These are phyloP conservation scores for Lepidonotus clava DNA, from an alignment of 2,888 invertebrate genomes.

Conservation along the genomic window DNA sequence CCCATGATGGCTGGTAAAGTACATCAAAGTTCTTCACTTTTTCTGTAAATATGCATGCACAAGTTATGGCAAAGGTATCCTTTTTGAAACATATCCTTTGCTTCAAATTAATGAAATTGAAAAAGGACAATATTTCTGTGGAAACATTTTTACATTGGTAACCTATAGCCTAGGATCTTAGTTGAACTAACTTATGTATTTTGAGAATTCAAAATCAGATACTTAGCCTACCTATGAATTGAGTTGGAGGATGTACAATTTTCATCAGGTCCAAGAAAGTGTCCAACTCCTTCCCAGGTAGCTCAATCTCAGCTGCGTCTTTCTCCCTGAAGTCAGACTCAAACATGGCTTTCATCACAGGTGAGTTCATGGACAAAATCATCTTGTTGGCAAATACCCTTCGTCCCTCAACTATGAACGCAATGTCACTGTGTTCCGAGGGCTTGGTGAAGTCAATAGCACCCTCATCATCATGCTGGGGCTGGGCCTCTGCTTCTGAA, in stretches of 20 bases:
- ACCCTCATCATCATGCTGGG: no score
- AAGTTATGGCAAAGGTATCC: no score
- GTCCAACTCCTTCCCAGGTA: constrained; percentile 46
- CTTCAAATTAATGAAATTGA: not conserved
- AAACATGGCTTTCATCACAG: constrained; percentile 53
- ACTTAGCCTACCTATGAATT: not conserved
- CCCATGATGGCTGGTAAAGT: no score
- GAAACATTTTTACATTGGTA: not conserved
- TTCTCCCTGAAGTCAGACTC: not conserved
- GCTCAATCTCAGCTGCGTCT: constrained; percentile 37
- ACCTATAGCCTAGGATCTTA: not conserved
- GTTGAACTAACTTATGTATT: not conserved
- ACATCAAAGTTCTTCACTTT: no score
- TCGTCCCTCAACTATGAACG: constrained; percentile 50
- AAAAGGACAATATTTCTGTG: not conserved
- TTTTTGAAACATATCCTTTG: no score
- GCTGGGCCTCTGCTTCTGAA: no score
- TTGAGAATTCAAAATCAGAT: not conserved
- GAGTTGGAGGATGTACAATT: not conserved
- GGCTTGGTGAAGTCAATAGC: constrained; percentile 51
- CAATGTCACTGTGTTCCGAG: constrained; percentile 50
- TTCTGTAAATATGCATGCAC: no score
- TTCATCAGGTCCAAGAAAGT: constrained; percentile 22
- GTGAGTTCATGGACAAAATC: constrained; percentile 54
- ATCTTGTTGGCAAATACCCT: no score